These are phyloP conservation scores for Drosophila helvetica DNA, from an alignment of 2,888 invertebrate genomes.

Conservation along the genomic window DNA sequence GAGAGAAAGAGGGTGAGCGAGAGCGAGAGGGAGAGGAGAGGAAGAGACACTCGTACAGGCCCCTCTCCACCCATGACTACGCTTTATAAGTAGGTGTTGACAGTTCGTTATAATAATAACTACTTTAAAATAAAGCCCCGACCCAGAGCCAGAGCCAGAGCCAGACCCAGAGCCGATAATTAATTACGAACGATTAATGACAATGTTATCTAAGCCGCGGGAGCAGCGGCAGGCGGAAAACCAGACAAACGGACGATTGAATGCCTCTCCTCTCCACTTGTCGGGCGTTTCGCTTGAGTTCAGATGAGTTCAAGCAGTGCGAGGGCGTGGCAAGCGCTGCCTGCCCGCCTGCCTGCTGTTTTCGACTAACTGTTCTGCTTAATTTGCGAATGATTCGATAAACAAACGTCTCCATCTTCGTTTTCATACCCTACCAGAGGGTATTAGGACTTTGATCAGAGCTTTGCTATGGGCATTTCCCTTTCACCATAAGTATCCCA, in stretches of 20 bases:
- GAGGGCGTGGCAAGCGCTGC: conserved; percentile 48
- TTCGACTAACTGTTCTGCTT: conserved; percentile 46
- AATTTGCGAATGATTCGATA: conserved; percentile 62
- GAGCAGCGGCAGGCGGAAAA: conserved; percentile 2
- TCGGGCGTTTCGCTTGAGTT: conserved; percentile 55
- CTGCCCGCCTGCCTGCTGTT: conserved; percentile 30
- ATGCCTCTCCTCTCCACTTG: conserved; percentile 14
- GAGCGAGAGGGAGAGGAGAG: neutral
- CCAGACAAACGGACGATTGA: conserved; percentile 1
- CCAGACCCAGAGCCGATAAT: conserved; percentile 51
- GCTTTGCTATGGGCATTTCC: too few species aligned
- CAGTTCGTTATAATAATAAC: conserved; percentile 74
- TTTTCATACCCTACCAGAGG: neutral
- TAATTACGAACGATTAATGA: conserved; percentile 72
- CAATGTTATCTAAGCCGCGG: conserved; percentile 63
- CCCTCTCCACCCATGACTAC: conserved; percentile 23
- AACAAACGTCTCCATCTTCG: conserved; percentile 41
- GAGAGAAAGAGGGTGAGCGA: neutral
- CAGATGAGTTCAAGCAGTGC: conserved; percentile 51
- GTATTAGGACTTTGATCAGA: neutral
- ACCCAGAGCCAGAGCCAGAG: neutral
- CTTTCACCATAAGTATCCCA: too few species aligned
- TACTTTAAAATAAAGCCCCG: conserved; percentile 61
- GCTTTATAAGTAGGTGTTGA: conserved; percentile 67
- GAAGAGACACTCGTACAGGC: conserved; percentile 10